Conservation (phyloP, 2,113 vertebrate genomes). For the Orycteropus afer region DNA sequence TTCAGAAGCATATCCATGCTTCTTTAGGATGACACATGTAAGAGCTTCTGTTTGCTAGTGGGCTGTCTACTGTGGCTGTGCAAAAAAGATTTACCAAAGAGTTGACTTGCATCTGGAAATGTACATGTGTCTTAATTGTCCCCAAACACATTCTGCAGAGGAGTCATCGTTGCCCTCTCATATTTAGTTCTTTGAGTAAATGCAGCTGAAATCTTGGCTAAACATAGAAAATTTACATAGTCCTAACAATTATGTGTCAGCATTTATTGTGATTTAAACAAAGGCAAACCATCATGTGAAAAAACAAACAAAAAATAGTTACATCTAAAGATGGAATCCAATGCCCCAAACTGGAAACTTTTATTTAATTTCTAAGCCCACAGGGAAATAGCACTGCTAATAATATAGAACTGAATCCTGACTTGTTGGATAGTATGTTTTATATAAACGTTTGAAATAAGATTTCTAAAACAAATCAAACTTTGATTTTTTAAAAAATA, state of each 20-base stretch:
- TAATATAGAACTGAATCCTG: conserved; percentile 39
- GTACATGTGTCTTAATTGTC: background rate
- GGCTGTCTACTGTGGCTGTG: background rate
- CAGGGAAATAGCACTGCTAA: background rate
- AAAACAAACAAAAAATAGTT: conserved; percentile 40
- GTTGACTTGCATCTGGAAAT: background rate
- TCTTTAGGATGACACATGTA: background rate
- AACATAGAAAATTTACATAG: conserved; percentile 39
- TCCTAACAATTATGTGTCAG: conserved; percentile 28
- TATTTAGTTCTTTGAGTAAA: conserved; percentile 30
- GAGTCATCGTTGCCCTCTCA: background rate
- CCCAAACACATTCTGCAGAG: background rate
- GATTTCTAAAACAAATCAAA: conserved; percentile 49
- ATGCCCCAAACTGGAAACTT: background rate
- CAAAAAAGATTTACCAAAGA: conserved; percentile 11
- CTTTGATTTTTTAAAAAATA: background rate
- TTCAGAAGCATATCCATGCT: background rate
- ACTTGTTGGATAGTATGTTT: conserved; percentile 16
- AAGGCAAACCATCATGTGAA: conserved; percentile 6
- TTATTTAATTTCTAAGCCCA: conserved; percentile 27
- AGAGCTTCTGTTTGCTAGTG: background rate
- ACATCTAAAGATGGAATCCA: conserved; percentile 43
- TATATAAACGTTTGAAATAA: conserved; percentile 52
- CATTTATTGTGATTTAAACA: conserved; percentile 40
- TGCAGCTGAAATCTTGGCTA: conserved; percentile 53